Evolutionary conservation across 2,113 vertebrate species (phyloP).

Genomic region (Brachionichthys hirsutus): DNA sequence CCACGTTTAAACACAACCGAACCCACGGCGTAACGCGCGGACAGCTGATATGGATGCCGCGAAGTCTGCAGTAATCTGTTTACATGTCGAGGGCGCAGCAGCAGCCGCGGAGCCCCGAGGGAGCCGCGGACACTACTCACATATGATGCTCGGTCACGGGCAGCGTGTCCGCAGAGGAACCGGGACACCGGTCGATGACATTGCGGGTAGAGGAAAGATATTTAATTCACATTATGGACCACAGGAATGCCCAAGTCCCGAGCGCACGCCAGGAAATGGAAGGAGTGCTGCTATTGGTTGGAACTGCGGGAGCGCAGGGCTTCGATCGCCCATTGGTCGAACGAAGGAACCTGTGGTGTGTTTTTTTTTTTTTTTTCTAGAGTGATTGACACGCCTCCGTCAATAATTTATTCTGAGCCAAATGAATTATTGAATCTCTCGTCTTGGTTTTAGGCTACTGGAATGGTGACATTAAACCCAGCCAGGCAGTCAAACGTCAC

Average conservation of each 20-base stretch:
- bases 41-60: slow-evolving; percentile 27
- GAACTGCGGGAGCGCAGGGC: slow-evolving; percentile 9
- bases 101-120: neutral
- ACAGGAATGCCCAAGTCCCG: slow-evolving; percentile 48
- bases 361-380: slow-evolving; percentile 30
- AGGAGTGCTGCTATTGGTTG: slow-evolving; percentile 65
- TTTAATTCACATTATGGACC: slow-evolving; percentile 49
- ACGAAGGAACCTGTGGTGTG: slow-evolving; percentile 13
- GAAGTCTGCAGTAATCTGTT: slow-evolving; percentile 63
- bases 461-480: slow-evolving; percentile 26
- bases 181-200: slow-evolving; percentile 30
- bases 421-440: slow-evolving; percentile 65
- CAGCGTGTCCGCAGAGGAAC: neutral
- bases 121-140: slow-evolving; percentile 48
- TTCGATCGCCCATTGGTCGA: slow-evolving; percentile 63
- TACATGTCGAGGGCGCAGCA: slow-evolving; percentile 20
- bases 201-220: neutral
- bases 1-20: neutral
- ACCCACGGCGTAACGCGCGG: neutral
- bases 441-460: slow-evolving; percentile 33
- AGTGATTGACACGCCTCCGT: slow-evolving; percentile 54
- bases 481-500: no score
- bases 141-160: slow-evolving; percentile 6
- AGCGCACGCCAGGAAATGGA: slow-evolving; percentile 71
- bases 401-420: slow-evolving; percentile 71